Conservation (phyloP, 2,888 invertebrate species). For the Panopea generosa region DNA sequence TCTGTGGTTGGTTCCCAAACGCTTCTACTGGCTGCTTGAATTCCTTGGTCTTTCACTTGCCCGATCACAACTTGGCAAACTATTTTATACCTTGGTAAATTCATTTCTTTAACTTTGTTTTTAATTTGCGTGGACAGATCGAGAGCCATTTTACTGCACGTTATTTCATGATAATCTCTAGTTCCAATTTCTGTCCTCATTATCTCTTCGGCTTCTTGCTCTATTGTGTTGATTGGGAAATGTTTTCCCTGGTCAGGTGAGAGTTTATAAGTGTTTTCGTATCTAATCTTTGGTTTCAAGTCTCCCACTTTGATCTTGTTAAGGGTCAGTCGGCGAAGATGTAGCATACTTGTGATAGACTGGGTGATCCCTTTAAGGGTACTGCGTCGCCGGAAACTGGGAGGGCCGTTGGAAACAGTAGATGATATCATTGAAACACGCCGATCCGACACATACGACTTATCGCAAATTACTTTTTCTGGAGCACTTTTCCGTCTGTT, state of each 20-base stretch:
- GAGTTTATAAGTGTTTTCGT: conserved; percentile 68
- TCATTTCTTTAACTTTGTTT: conserved; percentile 69
- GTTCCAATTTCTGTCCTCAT: conserved; percentile 60
- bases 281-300: conserved; percentile 21
- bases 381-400: too few relatives aligned
- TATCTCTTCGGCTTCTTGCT: conserved; percentile 49
- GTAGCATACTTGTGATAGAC: too few relatives aligned
- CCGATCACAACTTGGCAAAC: conserved; percentile 70
- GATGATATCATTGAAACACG: too few relatives aligned
- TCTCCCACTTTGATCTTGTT: too few relatives aligned
- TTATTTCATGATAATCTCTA: conserved; percentile 64
- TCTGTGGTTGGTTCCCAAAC: conserved; percentile 74
- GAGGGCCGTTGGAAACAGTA: too few relatives aligned
- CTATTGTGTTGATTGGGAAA: conserved; percentile 59
- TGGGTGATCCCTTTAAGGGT: too few relatives aligned
- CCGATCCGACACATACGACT: too few relatives aligned
- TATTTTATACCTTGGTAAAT: conserved; percentile 76
- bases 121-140: conserved; percentile 72
- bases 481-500: too few relatives aligned
- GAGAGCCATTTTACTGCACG: conserved; percentile 65
- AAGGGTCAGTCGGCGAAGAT: too few relatives aligned
- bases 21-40: conserved; percentile 70
- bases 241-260: conserved; percentile 57
- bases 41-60: conserved; percentile 70
- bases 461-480: too few relatives aligned